Percentiles rank a stretch among this genome's conserved stretches.
These are phyloP conservation scores for Drosophila kuntzei DNA, from an alignment of 2,888 invertebrate species.

Conservation along the genomic window DNA sequence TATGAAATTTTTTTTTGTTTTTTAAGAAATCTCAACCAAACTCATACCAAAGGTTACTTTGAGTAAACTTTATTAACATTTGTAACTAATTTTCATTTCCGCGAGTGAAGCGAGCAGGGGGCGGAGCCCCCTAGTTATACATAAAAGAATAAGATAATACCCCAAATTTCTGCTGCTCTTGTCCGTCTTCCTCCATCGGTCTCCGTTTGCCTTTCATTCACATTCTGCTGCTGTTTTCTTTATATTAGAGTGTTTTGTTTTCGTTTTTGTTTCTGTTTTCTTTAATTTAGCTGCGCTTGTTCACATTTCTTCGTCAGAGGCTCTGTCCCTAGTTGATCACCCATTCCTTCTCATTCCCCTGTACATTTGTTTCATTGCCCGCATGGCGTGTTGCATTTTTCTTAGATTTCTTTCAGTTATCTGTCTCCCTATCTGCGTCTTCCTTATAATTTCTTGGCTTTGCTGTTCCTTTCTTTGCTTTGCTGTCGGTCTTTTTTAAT, in stretches of 20 bases:
- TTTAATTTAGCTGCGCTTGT: constrained; percentile 65
- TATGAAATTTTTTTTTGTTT: no score
- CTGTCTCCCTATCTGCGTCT: constrained; percentile 2
- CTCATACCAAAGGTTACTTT: no score
- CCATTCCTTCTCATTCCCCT: not conserved
- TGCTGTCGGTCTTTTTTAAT: constrained; percentile 71
- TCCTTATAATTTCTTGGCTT: constrained; percentile 11
- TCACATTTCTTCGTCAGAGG: constrained; percentile 8
- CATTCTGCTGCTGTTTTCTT: constrained; percentile 48
- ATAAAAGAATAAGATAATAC: constrained; percentile 27
- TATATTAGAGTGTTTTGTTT: constrained; percentile 52
- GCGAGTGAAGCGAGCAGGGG: no score
- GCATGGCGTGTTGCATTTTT: constrained; percentile 60
- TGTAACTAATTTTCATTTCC: no score
- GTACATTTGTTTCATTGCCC: constrained; percentile 52
- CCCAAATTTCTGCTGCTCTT: constrained; percentile 23
- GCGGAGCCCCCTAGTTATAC: no score
- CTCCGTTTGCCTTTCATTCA: constrained; percentile 12
- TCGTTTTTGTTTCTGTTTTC: constrained; percentile 18
- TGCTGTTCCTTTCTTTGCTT: constrained; percentile 3
- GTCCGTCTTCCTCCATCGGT: constrained; percentile 3
- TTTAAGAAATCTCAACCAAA: no score
- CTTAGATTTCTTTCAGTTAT: constrained; percentile 40
- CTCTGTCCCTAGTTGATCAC: not conserved
- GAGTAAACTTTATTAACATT: no score